Percentiles rank a stretch among this genome's conserved stretches.
phyloP scores from a whole-genome alignment of 2,797 vertebrate genomes.

The Cuniculus paca region DNA sequence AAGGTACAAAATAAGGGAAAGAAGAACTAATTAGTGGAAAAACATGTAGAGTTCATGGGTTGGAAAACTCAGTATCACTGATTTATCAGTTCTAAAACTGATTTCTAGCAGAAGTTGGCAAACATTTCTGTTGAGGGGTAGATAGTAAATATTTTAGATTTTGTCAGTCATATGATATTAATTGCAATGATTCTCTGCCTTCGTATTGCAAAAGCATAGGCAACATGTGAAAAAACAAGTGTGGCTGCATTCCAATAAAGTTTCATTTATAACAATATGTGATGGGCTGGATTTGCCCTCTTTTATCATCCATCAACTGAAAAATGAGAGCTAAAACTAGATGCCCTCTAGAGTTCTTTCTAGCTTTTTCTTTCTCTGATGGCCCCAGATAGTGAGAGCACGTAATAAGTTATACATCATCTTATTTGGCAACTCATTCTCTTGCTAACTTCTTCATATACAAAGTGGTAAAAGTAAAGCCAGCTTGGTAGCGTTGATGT shows the following conservation, averaged over 20 bases:
- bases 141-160: background rate
- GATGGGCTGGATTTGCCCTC: background rate
- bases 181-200: background rate
- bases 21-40: constrained; percentile 6
- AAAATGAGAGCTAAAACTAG: constrained; percentile 47
- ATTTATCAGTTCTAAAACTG: background rate
- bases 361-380: constrained; percentile 17
- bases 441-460: constrained; percentile 18
- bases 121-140: background rate
- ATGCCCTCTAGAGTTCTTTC: background rate
- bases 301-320: background rate
- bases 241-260: constrained; percentile 34
- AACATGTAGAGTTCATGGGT: background rate
- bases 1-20: too few relatives aligned
- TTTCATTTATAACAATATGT: constrained; percentile 58
- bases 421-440: constrained; percentile 49
- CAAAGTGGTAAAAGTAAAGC: constrained; percentile 3
- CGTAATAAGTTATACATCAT: background rate
- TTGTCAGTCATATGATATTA: constrained; percentile 5
- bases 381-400: background rate
- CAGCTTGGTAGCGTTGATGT: background rate
- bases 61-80: background rate
- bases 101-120: background rate
- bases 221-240: background rate
- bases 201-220: constrained; percentile 15